These are phyloP conservation scores for Ashinkailepas kermadecensis DNA, from an alignment of 2,888 invertebrate genomes.

Conservation along the genomic window DNA sequence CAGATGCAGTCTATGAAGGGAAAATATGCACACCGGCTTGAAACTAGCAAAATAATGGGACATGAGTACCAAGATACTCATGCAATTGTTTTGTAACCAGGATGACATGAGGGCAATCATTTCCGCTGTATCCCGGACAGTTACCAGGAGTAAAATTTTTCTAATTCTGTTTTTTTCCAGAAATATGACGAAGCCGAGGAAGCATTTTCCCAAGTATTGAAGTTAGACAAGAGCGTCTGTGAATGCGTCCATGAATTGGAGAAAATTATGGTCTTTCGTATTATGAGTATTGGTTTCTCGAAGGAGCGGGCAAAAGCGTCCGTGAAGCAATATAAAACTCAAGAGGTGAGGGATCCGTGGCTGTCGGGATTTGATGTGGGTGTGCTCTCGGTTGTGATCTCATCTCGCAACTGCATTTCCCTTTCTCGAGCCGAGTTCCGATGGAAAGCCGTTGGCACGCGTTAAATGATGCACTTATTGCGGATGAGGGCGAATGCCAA, in stretches of 20 bases:
- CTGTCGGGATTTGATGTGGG: too few species aligned
- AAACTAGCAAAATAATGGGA: not conserved
- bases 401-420: too few species aligned
- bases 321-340: slow-evolving; percentile 16
- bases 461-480: too few species aligned
- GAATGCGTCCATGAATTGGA: slow-evolving; percentile 43
- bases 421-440: too few species aligned
- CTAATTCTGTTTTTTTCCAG: slow-evolving; percentile 36
- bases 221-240: slow-evolving; percentile 44
- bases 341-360: not conserved
- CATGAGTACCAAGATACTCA: not conserved
- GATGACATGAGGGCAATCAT: not conserved
- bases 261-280: slow-evolving; percentile 42
- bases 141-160: too few species aligned
- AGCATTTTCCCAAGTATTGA: slow-evolving; percentile 44
- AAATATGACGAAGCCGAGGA: slow-evolving; percentile 44
- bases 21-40: not conserved
- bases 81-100: not conserved
- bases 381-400: too few species aligned
- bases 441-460: too few species aligned
- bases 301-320: slow-evolving; percentile 26
- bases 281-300: slow-evolving; percentile 36
- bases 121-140: not conserved
- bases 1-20: not conserved
- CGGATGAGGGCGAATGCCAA: too few species aligned